These are phyloP conservation scores for Bos indicus DNA, from an alignment of 2,113 vertebrate species.

Conservation along the genomic window DNA sequence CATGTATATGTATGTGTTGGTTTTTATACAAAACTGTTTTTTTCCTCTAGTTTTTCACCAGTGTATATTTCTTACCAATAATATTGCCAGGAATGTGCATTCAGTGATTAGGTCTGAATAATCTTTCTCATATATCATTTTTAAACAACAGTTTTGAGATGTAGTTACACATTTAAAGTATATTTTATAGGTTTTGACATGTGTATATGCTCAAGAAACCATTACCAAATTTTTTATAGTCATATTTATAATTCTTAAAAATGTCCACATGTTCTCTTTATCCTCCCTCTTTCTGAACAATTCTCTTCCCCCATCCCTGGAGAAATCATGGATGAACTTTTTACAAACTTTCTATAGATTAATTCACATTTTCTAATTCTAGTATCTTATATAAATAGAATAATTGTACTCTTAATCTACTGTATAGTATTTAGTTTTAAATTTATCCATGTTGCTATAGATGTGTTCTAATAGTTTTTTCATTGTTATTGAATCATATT, in stretches of 20 bases:
- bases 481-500: not conserved
- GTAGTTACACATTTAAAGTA: not conserved
- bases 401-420: not conserved
- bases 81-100: not conserved
- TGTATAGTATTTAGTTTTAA: not conserved
- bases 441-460: not conserved
- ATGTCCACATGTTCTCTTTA: not conserved
- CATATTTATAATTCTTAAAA: not conserved
- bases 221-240: not conserved
- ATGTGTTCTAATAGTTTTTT: not conserved
- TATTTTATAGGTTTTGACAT: not conserved
- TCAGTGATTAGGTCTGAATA: not conserved
- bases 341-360: not conserved
- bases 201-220: not conserved
- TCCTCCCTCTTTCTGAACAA: not conserved
- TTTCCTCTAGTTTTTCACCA: not conserved
- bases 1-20: not conserved
- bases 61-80: not conserved
- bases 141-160: not conserved
- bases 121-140: not conserved
- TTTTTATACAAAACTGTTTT: not conserved
- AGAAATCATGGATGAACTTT: not conserved
- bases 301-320: too few species aligned
- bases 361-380: not conserved
- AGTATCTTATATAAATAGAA: not conserved